Conservation (phyloP, 2,797 vertebrate species). For the Lacerta viridis region DNA sequence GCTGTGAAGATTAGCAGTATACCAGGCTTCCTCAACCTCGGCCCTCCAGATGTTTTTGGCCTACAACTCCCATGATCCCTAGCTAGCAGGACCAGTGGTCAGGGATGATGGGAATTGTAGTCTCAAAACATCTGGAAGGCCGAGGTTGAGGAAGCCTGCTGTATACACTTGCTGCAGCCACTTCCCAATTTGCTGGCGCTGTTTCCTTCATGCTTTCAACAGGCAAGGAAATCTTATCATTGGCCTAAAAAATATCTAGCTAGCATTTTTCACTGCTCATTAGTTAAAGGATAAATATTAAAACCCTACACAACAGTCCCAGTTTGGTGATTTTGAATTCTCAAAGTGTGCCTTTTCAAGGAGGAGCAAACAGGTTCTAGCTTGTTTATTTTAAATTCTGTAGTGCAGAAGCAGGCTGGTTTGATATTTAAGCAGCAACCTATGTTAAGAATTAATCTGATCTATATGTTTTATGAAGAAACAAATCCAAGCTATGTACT, state of each 20-base stretch:
- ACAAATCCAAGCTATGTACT: slow-evolving; percentile 40
- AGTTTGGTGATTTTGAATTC: slow-evolving; percentile 38
- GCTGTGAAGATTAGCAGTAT: slow-evolving; percentile 35
- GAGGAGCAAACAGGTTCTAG: slow-evolving; percentile 46
- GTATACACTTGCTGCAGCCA: slow-evolving; percentile 53
- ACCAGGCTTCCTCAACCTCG: too few relatives aligned
- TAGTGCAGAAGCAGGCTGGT: slow-evolving; percentile 50
- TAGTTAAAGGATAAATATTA: slow-evolving; percentile 58
- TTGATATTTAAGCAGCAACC: slow-evolving; percentile 42
- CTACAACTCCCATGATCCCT: too few relatives aligned
- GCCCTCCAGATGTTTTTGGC: too few relatives aligned
- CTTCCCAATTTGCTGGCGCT: slow-evolving; percentile 58
- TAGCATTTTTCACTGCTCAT: slow-evolving; percentile 68
- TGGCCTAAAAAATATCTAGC: slow-evolving; percentile 77
- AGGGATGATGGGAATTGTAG: too few relatives aligned
- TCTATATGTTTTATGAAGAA: slow-evolving; percentile 43
- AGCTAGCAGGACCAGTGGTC: too few relatives aligned
- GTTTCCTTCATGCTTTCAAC: slow-evolving; percentile 71
- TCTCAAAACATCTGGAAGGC: too few relatives aligned
- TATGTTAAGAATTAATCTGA: slow-evolving; percentile 64
- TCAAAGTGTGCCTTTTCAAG: slow-evolving; percentile 42
- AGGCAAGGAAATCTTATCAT: slow-evolving; percentile 70
- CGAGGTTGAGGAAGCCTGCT: neutral
- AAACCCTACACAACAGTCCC: slow-evolving; percentile 69
- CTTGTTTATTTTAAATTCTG: slow-evolving; percentile 53